phyloP scores from a whole-genome alignment of 2,888 invertebrate species.

The Ormyrus pomaceus region DNA sequence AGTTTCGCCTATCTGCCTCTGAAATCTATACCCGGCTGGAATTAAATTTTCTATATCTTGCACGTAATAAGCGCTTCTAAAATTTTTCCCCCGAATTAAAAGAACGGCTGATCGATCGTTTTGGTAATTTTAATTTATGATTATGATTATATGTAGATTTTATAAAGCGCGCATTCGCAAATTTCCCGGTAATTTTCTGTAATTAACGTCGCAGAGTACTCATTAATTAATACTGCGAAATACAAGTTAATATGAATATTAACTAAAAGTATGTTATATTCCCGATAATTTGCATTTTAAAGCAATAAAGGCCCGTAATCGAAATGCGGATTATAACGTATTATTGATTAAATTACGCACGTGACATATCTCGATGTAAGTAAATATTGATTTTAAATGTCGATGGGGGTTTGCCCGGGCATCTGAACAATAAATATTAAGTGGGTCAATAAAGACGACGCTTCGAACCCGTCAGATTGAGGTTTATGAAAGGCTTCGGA shows the following conservation, averaged over 20 bases:
- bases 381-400: slow-evolving; percentile 38
- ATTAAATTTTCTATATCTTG: slow-evolving; percentile 27
- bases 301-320: too few relatives aligned
- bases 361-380: slow-evolving; percentile 2
- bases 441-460: slow-evolving; percentile 32
- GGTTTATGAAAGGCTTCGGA: slow-evolving; percentile 17
- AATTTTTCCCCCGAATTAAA: neutral
- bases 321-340: neutral
- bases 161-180: too few relatives aligned
- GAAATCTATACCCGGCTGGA: slow-evolving; percentile 26
- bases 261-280: too few relatives aligned
- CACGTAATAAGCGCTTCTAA: neutral
- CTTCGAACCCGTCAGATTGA: slow-evolving; percentile 13
- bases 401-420: neutral
- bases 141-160: too few relatives aligned
- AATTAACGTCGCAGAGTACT: too few relatives aligned
- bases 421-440: slow-evolving; percentile 35
- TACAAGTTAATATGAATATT: too few relatives aligned
- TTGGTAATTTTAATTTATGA: too few relatives aligned
- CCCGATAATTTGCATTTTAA: too few relatives aligned
- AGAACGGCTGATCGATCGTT: too few relatives aligned
- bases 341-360: slow-evolving; percentile 17
- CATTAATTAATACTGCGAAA: too few relatives aligned
- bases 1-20: slow-evolving; percentile 21
- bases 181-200: neutral